Base-by-base conservation (phyloP, 2,797 vertebrate species). In the Heliangelus exortis region DNA sequence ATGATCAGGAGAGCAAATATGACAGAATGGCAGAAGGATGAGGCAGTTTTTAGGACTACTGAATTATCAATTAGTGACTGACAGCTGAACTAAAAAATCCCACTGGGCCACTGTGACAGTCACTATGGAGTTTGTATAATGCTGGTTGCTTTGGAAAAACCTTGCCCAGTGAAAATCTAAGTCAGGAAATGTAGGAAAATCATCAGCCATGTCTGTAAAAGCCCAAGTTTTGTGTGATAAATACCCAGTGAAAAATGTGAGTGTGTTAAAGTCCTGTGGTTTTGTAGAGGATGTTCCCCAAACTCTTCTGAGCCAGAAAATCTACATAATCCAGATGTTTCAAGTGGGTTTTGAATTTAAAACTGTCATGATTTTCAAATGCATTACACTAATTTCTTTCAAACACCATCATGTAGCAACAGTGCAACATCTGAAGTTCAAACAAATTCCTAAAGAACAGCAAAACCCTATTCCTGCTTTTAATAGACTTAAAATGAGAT, bases 31-130 rank as follows among this genome's bases (percentile, higher is more conserved):
- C 53, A 85, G 62, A 93, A 73, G 65, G 18, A 34, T 22, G 50
- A 87, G 36, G 86, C 54, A 31, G 41, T 43, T 48, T 51, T 82
- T 57, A 82, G 61, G 55, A 59, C 76, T 82, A 51, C 51, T 73
- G 71, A 89, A 66, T 69, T 90, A 91, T 68, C 74, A 72, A 26
- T 73, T 84, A 82, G 58, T 58, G 41, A 78, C 57, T 89, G 85
- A 81, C 51, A 89, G 39, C 23, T 74, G 43, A 71, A 76, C 45
- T 83, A 51, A 77, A 83, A 88, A 88, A 59, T 48, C 69, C 50
- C 84, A 65, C 17, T 23, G 8, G 16, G 15, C 22, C 29, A 63
- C 8, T 34, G 21, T 11, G n/a, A 54, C n/a, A 73, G 80, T 76
- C 63, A 51, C 34, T 72, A 15, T 19, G 9, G 18, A 67, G 20